phyloP scores from a whole-genome alignment of 2,888 invertebrate genomes.

The Clistopyga incitator region DNA sequence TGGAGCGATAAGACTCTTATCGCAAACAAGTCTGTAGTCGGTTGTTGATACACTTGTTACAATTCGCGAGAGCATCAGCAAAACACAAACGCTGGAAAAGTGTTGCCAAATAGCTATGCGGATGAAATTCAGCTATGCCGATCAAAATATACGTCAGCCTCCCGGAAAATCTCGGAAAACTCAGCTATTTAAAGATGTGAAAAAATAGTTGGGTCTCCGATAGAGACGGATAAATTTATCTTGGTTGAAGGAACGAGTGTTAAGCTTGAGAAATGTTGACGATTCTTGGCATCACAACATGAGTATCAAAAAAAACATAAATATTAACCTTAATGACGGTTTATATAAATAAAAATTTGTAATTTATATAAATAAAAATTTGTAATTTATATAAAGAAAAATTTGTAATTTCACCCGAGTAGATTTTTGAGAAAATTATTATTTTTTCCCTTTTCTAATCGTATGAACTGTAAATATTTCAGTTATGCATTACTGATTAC shows the following conservation, averaged over 20 bases:
- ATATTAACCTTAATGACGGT: neutral
- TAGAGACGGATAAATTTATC: conserved; percentile 41
- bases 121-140: neutral
- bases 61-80: neutral
- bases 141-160: neutral
- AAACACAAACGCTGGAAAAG: neutral
- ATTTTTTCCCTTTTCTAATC: too few species aligned
- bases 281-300: neutral
- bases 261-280: neutral
- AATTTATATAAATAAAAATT: too few species aligned
- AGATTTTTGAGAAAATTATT: too few species aligned
- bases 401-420: too few species aligned
- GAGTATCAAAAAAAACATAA: neutral
- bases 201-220: conserved; percentile 33
- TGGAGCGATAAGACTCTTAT: conserved; percentile 35
- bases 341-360: neutral
- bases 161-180: conserved; percentile 3
- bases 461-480: too few species aligned
- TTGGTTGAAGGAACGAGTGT: neutral
- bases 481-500: too few species aligned
- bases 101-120: neutral
- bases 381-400: too few species aligned
- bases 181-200: conserved; percentile 33
- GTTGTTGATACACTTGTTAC: conserved; percentile 17
- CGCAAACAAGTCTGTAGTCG: conserved; percentile 5